Percentiles rank a stretch among this genome's conserved stretches.
Evolutionary conservation across 2,113 vertebrate species (phyloP).

Genomic region (Scartelaos histophorus): DNA sequence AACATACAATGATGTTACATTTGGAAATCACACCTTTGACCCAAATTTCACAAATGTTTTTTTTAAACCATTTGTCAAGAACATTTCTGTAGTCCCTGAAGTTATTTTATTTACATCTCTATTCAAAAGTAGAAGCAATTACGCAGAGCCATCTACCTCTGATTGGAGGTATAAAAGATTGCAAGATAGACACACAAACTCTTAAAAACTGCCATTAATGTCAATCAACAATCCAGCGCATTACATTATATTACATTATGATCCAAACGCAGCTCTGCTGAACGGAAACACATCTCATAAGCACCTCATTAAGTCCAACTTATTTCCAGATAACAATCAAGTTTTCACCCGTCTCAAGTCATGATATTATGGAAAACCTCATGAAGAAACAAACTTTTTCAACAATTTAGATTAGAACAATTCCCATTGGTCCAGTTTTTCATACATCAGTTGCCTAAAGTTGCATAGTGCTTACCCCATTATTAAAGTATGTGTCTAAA

Average conservation of each 20-base stretch:
- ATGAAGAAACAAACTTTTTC: background rate
- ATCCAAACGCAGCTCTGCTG: background rate
- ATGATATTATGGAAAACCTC: background rate
- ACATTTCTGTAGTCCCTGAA: too few species aligned
- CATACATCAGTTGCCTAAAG: background rate
- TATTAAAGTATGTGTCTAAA: slow-evolving; percentile 84
- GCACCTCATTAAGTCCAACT: background rate
- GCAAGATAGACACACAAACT: background rate
- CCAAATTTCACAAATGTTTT: background rate
- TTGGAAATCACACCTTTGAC: background rate
- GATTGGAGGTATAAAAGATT: background rate
- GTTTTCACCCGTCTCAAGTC: background rate
- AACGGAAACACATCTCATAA: background rate
- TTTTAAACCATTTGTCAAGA: too few species aligned
- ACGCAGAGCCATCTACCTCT: too few species aligned
- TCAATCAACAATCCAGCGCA: background rate
- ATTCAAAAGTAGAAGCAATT: too few species aligned
- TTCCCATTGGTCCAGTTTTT: background rate
- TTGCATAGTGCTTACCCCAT: slow-evolving; percentile 76
- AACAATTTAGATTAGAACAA: background rate
- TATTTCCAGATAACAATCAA: background rate
- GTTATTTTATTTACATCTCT: too few species aligned
- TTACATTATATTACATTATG: background rate
- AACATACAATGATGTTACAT: background rate
- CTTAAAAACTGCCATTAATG: background rate